Conservation (phyloP, 2,113 vertebrate genomes). For the Gasterosteus nipponicus region DNA sequence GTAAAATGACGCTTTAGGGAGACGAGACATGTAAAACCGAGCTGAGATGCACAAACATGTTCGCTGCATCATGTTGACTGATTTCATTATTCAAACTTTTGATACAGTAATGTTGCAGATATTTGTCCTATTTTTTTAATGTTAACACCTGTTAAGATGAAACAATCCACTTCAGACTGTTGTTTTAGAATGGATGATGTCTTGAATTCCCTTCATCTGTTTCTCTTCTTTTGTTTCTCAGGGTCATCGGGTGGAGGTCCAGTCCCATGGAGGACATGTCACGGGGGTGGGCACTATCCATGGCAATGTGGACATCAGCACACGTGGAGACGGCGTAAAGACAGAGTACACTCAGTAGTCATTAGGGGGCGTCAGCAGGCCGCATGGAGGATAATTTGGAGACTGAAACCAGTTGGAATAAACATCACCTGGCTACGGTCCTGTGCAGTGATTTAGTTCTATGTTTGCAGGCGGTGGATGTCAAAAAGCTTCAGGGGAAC, state of each 20-base stretch:
- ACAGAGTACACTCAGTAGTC: constrained; percentile 26
- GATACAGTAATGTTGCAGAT: background rate
- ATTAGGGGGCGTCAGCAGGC: constrained; percentile 56
- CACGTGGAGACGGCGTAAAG: constrained; percentile 87
- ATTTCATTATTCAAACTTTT: background rate
- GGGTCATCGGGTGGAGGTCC: constrained; percentile 87
- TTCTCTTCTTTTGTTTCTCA: constrained; percentile 64
- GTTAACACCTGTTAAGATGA: background rate
- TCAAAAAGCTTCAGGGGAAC: constrained; percentile 93
- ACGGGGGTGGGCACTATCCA: constrained; percentile 89
- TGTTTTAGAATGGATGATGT: background rate
- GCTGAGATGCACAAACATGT: background rate
- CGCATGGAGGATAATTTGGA: background rate
- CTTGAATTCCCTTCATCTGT: background rate
- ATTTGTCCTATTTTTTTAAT: background rate
- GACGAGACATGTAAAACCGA: background rate
- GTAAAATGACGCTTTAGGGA: background rate
- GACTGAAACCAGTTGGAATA: background rate
- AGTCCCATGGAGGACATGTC: constrained; percentile 86
- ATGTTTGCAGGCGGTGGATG: constrained; percentile 83
- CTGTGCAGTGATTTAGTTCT: constrained; percentile 25
- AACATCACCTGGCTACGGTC: background rate
- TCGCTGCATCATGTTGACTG: background rate
- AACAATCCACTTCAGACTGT: background rate
- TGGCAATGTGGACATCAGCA: constrained; percentile 88